Conservation (phyloP, 2,113 vertebrate species). For the Alosa alosa region DNA sequence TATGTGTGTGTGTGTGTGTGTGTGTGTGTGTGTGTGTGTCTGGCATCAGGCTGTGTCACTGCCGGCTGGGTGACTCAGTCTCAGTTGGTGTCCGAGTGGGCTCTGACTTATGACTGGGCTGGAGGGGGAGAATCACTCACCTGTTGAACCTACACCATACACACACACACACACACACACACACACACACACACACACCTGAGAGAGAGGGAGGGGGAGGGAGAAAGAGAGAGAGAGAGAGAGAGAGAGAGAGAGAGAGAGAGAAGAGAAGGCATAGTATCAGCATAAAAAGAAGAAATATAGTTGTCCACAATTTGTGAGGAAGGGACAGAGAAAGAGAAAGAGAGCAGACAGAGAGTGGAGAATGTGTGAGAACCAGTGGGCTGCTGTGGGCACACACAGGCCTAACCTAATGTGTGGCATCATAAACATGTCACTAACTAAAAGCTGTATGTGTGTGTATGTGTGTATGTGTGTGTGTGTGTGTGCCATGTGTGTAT, state of each 20-base stretch:
- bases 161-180: constrained; percentile 20
- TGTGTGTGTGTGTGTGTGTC: background rate
- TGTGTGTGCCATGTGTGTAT: background rate
- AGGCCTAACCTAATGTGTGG: background rate
- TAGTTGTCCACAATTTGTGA: too few relatives aligned
- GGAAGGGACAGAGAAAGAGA: background rate
- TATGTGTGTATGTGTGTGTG: background rate
- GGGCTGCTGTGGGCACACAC: background rate
- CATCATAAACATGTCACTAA: background rate
- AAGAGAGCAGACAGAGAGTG: background rate
- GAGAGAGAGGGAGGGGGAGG: background rate
- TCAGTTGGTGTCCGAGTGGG: background rate
- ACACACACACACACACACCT: constrained; percentile 2
- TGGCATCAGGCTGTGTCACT: background rate
- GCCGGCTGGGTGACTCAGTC: background rate
- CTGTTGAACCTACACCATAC: background rate
- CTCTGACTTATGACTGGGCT: background rate
- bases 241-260: background rate
- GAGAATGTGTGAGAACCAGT: background rate
- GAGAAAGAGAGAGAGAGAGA: background rate
- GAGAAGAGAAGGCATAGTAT: background rate
- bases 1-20: background rate
- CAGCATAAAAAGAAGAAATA: too few relatives aligned
- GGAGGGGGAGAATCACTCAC: background rate
- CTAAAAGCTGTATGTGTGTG: background rate